A percentile compares a stretch with the other conserved stretches of the same genome.
Conservation (phyloP, 2,888 invertebrate genomes). For the Acleris emargana region DNA sequence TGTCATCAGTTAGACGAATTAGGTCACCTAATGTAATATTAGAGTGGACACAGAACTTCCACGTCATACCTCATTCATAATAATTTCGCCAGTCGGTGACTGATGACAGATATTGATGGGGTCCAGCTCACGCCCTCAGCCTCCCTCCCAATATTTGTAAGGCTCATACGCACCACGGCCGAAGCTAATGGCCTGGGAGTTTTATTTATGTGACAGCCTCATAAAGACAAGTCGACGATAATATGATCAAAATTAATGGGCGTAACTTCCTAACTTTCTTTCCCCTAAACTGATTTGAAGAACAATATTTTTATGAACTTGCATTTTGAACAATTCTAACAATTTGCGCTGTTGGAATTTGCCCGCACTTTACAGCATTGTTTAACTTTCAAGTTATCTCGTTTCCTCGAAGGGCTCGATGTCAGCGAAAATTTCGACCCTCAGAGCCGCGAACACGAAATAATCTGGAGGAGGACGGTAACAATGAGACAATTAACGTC, state of each 20-base stretch:
- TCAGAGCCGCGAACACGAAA: conserved; percentile 46
- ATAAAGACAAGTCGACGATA: conserved; percentile 65
- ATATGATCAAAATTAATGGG: conserved; percentile 67
- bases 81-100: conserved; percentile 74
- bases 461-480: conserved; percentile 50
- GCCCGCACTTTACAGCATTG: conserved; percentile 15
- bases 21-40: conserved; percentile 70
- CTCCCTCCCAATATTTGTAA: conserved; percentile 63
- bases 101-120: conserved; percentile 80
- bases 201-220: conserved; percentile 72
- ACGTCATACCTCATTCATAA: conserved; percentile 67
- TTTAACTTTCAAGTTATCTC: conserved; percentile 35
- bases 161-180: conserved; percentile 51
- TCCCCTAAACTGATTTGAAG: conserved; percentile 44
- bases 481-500: conserved; percentile 61
- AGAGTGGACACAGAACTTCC: conserved; percentile 58
- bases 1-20: conserved; percentile 47
- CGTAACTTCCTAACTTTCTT: conserved; percentile 54
- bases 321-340: conserved; percentile 14
- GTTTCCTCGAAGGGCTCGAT: conserved; percentile 43
- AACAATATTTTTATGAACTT: conserved; percentile 25
- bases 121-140: conserved; percentile 55
- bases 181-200: conserved; percentile 66
- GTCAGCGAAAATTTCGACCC: conserved; percentile 50
- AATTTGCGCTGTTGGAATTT: not conserved